Evolutionary conservation across 2,797 vertebrate genomes (phyloP), one percentile per base, ranked within the genome.

Genomic region (Catharus ustulatus): DNA sequence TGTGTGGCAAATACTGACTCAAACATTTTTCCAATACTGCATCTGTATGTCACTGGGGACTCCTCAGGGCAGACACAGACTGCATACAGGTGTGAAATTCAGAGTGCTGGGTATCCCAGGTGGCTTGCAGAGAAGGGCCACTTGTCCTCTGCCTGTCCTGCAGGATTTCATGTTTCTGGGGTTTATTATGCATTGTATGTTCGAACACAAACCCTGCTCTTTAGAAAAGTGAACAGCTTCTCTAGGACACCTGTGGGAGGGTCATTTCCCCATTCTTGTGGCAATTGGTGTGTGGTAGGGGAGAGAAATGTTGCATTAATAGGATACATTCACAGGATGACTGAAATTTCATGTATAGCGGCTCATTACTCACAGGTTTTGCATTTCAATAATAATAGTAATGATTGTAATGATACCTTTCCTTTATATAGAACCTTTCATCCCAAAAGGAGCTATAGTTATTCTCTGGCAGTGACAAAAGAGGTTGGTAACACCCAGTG

Each of bases 371-470:
- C 91, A 83, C 82, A 89, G 76, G 93, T 97, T 97, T 96, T 97
- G 86, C 92, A 96, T 97, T 97, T 96, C 96, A 96, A 95, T 97
- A 97, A 97, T 97, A 97, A 97, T 95, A 96, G 95, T 97, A 96
- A 97, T 96, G 95, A 96, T 97, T 96, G 84, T 97, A 97, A 97
- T 97, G 94, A 97, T 92, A 95, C 89, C 96, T 95, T 93, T 91
- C 86, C 89, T 95, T 97, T 96, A 82, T 91, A 94, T 93, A 76
- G 88, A 96, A 59, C 92, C 96, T 96, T 97, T 96, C 95, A 94
- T 96, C 93, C 96, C 89, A 78, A 96, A 96, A 84, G 93, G 94
- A 95, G 95, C 96, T 90, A 13, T 94, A 96, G 94, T 96, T 96
- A 90, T 68, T 94, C 91, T 92, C 86, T 93, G 91, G 89, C 92